A percentile compares a stretch with the other conserved stretches of the same genome.
These are phyloP conservation scores for Gandaritis pyraliata DNA, from an alignment of 2,888 invertebrate species.

Conservation along the genomic window DNA sequence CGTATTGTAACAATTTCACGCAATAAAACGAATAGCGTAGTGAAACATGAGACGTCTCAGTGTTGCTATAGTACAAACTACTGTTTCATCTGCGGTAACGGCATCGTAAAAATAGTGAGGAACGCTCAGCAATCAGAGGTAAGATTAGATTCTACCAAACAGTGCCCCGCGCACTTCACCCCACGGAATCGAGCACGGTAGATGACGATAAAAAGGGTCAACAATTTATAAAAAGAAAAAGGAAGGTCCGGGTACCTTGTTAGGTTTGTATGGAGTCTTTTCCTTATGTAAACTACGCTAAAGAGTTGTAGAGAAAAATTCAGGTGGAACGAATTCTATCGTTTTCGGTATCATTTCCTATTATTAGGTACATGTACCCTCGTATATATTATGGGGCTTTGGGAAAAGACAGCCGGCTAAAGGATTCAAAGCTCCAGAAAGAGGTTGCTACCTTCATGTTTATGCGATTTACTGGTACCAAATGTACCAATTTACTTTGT, in stretches of 20 bases:
- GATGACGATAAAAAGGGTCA: slow-evolving; percentile 67
- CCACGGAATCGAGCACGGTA: slow-evolving; percentile 49
- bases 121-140: slow-evolving; percentile 72
- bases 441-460: too few relatives aligned
- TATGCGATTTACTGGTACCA: too few relatives aligned
- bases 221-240: slow-evolving; percentile 63
- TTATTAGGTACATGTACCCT: slow-evolving; percentile 3
- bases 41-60: slow-evolving; percentile 7
- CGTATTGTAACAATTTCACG: background rate
- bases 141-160: slow-evolving; percentile 65
- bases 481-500: too few relatives aligned
- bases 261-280: slow-evolving; percentile 35
- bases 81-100: slow-evolving; percentile 51
- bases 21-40: background rate
- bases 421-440: too few relatives aligned
- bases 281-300: slow-evolving; percentile 27
- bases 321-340: slow-evolving; percentile 12
- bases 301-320: slow-evolving; percentile 17
- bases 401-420: too few relatives aligned
- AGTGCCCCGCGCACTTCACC: slow-evolving; percentile 38
- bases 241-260: slow-evolving; percentile 34
- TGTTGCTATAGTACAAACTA: slow-evolving; percentile 35
- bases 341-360: slow-evolving; percentile 13
- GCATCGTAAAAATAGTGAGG: slow-evolving; percentile 74
- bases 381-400: background rate